Conservation (phyloP, 2,113 vertebrate species). For the Emydocephalus ijimae region DNA sequence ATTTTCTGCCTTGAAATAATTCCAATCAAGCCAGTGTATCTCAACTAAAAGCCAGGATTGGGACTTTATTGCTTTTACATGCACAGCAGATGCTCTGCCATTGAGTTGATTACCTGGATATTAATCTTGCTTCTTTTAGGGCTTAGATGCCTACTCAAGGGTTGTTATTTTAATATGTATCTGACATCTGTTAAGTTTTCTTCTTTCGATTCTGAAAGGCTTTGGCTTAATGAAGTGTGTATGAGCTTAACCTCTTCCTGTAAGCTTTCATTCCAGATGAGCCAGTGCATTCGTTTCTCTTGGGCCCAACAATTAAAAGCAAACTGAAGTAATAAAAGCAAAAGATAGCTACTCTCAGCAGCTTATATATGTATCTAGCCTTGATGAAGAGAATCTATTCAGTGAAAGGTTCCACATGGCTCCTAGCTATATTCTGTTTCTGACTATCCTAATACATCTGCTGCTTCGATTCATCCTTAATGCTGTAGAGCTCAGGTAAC, state of each 20-base stretch:
- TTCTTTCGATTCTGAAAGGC: background rate
- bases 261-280: background rate
- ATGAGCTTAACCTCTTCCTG: background rate
- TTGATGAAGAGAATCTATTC: background rate
- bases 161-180: background rate
- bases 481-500: background rate
- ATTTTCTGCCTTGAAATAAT: background rate
- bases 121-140: background rate
- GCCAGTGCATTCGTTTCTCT: background rate
- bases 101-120: background rate
- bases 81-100: background rate
- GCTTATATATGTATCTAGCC: background rate
- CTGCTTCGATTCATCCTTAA: background rate
- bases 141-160: background rate
- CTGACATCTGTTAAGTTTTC: background rate
- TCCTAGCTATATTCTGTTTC: background rate
- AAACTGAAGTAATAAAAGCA: background rate
- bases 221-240: background rate
- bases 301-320: background rate
- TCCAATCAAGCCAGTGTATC: background rate
- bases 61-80: background rate
- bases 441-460: background rate
- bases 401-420: background rate
- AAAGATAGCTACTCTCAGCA: background rate
- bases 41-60: background rate